Evolutionary conservation across 2,113 vertebrate genomes (phyloP).

Genomic region (Emydura subglobosa): DNA sequence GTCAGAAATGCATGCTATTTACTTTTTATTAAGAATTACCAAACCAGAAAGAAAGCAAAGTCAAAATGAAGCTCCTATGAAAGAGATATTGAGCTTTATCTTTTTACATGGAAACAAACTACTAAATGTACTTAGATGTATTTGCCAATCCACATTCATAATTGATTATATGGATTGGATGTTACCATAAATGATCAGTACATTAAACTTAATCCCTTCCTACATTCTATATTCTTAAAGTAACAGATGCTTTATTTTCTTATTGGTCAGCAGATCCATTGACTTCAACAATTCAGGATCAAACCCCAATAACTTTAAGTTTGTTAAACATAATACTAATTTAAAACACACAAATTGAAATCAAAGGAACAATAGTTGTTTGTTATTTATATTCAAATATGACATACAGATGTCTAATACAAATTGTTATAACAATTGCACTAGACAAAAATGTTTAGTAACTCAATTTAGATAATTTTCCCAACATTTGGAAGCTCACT

Average conservation of each 20-base stretch:
- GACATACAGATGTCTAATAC: background rate
- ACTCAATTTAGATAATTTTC: background rate
- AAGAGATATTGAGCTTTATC: background rate
- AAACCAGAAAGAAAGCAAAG: background rate
- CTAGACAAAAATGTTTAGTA: background rate
- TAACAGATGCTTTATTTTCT: background rate
- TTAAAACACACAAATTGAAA: no score
- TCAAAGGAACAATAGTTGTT: no score
- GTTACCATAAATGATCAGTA: background rate
- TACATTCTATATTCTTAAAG: background rate
- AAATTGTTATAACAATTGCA: background rate
- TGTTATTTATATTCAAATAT: no score
- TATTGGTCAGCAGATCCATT: background rate
- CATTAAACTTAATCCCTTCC: background rate
- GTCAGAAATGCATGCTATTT: background rate
- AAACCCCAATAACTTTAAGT: background rate
- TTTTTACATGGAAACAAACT: background rate
- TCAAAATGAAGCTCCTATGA: background rate
- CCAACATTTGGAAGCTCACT: background rate
- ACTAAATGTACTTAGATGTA: background rate
- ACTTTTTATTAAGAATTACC: background rate
- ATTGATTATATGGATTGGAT: background rate
- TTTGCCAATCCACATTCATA: background rate
- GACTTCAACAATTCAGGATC: background rate
- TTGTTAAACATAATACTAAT: no score